Conservation (phyloP, 2,113 vertebrate species). For the Apodemus speciosus region DNA sequence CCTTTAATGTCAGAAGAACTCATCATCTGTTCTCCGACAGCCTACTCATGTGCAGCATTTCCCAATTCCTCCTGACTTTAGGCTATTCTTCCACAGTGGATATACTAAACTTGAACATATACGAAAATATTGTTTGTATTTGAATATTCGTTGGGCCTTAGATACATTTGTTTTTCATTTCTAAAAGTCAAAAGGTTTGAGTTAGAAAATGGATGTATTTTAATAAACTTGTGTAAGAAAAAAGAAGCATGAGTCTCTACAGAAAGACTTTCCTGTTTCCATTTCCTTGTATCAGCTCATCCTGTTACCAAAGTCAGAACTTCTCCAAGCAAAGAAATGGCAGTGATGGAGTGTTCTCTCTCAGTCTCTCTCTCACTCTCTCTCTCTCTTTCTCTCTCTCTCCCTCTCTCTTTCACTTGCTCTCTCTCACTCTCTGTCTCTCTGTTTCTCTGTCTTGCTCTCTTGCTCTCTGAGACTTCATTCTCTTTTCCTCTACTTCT, state of each 20-base stretch:
- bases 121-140: conserved; percentile 54
- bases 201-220: conserved; percentile 35
- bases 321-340: neutral
- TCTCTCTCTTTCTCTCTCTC: neutral
- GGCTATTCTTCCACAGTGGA: neutral
- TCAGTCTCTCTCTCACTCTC: neutral
- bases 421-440: neutral
- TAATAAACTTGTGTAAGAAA: neutral
- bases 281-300: neutral
- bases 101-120: conserved; percentile 4
- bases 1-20: conserved; percentile 38
- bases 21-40: neutral
- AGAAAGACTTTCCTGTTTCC: neutral
- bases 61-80: neutral
- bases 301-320: neutral
- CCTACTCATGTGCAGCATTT: neutral
- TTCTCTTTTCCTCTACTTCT: neutral
- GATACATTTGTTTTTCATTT: neutral
- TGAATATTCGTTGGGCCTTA: neutral
- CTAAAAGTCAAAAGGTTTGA: neutral
- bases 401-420: neutral
- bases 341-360: neutral
- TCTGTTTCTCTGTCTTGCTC: neutral
- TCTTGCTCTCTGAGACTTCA: neutral
- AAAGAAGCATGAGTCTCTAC: neutral